These are phyloP conservation scores for Venturia canescens DNA, from an alignment of 1,140 invertebrate genomes.

Conservation along the genomic window DNA sequence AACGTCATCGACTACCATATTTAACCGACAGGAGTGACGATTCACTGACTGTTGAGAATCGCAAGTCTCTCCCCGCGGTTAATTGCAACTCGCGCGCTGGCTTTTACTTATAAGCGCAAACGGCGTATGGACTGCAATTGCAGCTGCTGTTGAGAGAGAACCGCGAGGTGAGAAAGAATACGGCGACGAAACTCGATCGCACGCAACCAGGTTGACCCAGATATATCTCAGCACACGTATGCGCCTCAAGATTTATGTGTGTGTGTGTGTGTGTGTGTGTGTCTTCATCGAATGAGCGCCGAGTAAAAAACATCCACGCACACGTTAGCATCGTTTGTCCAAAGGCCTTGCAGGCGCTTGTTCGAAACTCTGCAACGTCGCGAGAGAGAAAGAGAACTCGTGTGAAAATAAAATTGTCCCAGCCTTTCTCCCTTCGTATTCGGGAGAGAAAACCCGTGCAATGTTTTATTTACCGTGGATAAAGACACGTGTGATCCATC, in stretches of 20 bases:
- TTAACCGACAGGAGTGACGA: background rate
- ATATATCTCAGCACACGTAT: background rate
- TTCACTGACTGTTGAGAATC: background rate
- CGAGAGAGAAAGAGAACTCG: background rate
- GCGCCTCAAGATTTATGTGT: background rate
- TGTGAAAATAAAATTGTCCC: constrained; percentile 1
- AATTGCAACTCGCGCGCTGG: background rate
- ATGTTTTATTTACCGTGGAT: background rate
- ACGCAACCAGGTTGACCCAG: constrained; percentile 26
- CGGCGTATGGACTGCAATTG: background rate
- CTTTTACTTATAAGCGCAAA: background rate
- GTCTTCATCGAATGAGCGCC: too few species aligned
- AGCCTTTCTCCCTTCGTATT: constrained; percentile 30
- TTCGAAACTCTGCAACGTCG: constrained; percentile 18
- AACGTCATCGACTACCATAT: background rate
- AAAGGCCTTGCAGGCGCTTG: constrained; percentile 16
- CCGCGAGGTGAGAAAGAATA: constrained; percentile 25
- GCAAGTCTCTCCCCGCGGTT: background rate
- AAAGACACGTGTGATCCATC: constrained; percentile 3
- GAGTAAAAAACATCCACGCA: background rate
- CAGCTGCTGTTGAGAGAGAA: constrained; percentile 37
- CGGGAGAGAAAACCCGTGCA: background rate
- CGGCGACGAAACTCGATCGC: constrained; percentile 41
- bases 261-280: too few species aligned
- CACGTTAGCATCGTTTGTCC: background rate